Conservation (phyloP, 2,797 vertebrate genomes). For the Peromyscus eremicus region DNA sequence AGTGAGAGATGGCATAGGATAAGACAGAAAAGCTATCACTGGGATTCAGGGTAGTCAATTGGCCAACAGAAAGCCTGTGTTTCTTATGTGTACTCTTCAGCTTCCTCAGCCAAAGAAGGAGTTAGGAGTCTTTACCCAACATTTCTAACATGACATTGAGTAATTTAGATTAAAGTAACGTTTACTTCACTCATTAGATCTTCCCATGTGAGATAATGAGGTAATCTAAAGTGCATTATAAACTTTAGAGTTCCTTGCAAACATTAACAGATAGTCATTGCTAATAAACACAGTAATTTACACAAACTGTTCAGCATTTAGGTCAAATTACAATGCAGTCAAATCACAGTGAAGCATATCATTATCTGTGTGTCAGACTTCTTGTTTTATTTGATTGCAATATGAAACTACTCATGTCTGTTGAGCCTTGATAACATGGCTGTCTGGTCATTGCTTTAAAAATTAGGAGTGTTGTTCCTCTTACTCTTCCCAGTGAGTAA, state of each 20-base stretch:
- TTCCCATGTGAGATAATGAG: conserved; percentile 55
- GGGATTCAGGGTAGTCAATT: neutral
- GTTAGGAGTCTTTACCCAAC: neutral
- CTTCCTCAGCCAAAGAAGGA: neutral
- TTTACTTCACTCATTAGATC: conserved; percentile 53
- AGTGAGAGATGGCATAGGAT: neutral
- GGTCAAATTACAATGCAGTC: conserved; percentile 67
- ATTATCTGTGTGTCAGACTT: conserved; percentile 43
- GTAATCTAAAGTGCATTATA: conserved; percentile 59
- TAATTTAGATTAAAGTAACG: conserved; percentile 62
- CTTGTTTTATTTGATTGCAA: conserved; percentile 47
- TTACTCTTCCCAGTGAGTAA: conserved; percentile 10
- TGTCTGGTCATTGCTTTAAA: conserved; percentile 53
- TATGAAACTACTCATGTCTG: neutral
- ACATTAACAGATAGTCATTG: conserved; percentile 36
- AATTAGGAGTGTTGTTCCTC: conserved; percentile 24
- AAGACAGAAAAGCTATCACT: neutral
- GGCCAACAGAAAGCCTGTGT: neutral
- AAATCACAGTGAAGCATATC: conserved; percentile 28
- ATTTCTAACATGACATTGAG: conserved; percentile 43
- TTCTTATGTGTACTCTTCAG: neutral
- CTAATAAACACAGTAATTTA: conserved; percentile 70
- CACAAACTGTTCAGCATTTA: conserved; percentile 58
- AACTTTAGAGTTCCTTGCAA: conserved; percentile 54
- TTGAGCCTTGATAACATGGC: neutral